A percentile compares a stretch with the other conserved stretches of the same genome.
Evolutionary conservation across 2,888 invertebrate genomes (phyloP).

Genomic region (Archips crataeganus): DNA sequence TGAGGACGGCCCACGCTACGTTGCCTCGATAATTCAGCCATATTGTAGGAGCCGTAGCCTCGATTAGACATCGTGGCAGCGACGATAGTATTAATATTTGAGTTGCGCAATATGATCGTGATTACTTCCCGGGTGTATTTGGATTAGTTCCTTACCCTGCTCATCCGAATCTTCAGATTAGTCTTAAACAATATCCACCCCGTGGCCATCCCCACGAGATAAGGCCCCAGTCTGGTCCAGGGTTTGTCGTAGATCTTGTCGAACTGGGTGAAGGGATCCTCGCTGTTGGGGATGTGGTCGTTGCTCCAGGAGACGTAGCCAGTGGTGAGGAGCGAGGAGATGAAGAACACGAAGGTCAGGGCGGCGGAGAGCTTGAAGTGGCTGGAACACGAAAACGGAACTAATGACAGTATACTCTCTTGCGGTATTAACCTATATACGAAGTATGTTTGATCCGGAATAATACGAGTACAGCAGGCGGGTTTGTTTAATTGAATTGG

Average conservation of each 20-base stretch:
- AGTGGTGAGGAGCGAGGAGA: slow-evolving; percentile 92
- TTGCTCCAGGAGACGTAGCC: slow-evolving; percentile 92
- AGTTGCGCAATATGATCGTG: too few species aligned
- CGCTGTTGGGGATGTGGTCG: slow-evolving; percentile 91
- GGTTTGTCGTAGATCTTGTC: slow-evolving; percentile 96
- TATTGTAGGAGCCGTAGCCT: too few species aligned
- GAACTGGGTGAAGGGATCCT: slow-evolving; percentile 93
- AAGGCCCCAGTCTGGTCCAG: slow-evolving; percentile 94
- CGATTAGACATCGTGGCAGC: too few species aligned
- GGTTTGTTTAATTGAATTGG: too few species aligned
- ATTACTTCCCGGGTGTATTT: too few species aligned
- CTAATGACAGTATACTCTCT: too few species aligned
- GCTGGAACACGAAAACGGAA: slow-evolving; percentile 67
- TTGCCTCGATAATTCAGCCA: too few species aligned
- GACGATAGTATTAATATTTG: too few species aligned
- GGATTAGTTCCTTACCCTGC: slow-evolving; percentile 82
- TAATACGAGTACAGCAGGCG: too few species aligned
- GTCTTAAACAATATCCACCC: slow-evolving; percentile 94
- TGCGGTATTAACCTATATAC: too few species aligned
- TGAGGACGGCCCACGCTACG: too few species aligned
- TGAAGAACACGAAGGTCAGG: slow-evolving; percentile 87
- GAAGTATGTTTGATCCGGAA: too few species aligned
- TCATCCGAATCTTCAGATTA: slow-evolving; percentile 91
- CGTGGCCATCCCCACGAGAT: slow-evolving; percentile 93
- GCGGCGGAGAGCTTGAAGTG: slow-evolving; percentile 92